Conservation (phyloP, 92 coral and sea anemone species). For the Pocillopora meandrina region DNA sequence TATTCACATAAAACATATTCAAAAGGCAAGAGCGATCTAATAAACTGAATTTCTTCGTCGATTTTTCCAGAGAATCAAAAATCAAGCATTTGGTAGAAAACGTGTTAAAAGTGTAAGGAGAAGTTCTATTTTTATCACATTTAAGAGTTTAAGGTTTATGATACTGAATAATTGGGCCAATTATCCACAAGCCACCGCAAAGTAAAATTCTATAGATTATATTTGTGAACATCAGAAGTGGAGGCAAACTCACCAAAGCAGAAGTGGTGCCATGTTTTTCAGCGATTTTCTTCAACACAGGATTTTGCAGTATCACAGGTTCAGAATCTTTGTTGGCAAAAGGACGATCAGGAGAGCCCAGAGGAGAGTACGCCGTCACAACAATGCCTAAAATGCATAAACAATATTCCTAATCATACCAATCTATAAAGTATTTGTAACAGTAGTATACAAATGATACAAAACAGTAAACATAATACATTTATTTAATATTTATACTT, state of each 20-base stretch:
- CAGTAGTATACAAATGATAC: too few species aligned
- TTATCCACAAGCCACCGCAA: not conserved
- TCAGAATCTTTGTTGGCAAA: slow-evolving; percentile 20
- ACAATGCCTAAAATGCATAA: slow-evolving; percentile 45
- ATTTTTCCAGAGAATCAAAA: too few species aligned
- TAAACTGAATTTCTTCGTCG: too few species aligned
- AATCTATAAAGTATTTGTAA: too few species aligned
- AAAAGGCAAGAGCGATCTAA: too few species aligned
- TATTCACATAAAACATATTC: too few species aligned
- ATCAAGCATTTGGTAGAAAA: too few species aligned
- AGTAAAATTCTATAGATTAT: not conserved
- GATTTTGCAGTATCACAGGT: slow-evolving; percentile 69
- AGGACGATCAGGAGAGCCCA: slow-evolving; percentile 73
- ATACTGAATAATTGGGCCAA: not conserved
- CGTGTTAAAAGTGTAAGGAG: too few species aligned
- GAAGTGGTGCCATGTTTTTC: slow-evolving; percentile 59
- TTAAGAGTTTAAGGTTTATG: too few species aligned
- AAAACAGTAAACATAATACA: too few species aligned
- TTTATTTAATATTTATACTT: too few species aligned
- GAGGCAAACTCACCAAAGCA: slow-evolving; percentile 62
- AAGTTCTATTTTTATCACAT: too few species aligned
- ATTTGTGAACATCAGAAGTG: not conserved
- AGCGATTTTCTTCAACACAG: slow-evolving; percentile 66
- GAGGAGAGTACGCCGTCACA: slow-evolving; percentile 71
- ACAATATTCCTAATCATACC: not conserved